Base-by-base conservation (phyloP, 1,140 invertebrate species). In the Wasmannia auropunctata region DNA sequence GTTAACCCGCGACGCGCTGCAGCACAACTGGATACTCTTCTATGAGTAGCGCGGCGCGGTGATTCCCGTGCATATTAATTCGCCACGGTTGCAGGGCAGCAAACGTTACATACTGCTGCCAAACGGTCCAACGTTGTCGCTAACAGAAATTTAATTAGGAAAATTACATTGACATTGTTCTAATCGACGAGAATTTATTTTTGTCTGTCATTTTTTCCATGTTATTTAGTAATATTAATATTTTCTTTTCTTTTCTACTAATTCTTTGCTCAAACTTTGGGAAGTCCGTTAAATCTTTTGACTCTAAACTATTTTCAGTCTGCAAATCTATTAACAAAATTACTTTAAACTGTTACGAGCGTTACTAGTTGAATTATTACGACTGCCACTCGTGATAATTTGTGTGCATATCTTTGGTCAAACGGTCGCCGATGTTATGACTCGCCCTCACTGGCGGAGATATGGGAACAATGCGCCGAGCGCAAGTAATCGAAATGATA, bases 1-100 rank as follows among this genome's bases (percentile, higher is more conserved):
- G 51, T 72, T 58, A 72, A 72, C 3, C 19, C 63, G 22, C 31
- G 28, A 6, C 34, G 63, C 34, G n/a, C 28, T 6, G 49, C 16
- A 14, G 43, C 43, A 46, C n/a, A n/a, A n/a, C 16, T 54, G 40
- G 62, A 80, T 70, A 28, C 51, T n/a, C n/a, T 72, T 81, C 43
- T 63, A 5, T 43, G 65, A 58, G 16, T 16, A n/a, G 16, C 8
- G 60, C 14, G 58, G 25, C 10, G 34, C 28, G 22, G 14, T 43
- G 51, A 56, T 25, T 31, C 19, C 19, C 40, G 46, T 67, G 65
- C 49, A 72, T 19, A 72, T 81, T 81, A 81, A 81, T 81, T 58
- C 7, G 25, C 37, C 37, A 58, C 65, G 79, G 46, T 34, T 43
- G 51, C 37, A 14, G 37, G 10, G 31, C 46, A 43, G 10, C 37